phyloP scores from a whole-genome alignment of 2,888 invertebrate genomes.

The Oegoconia quadripuncta region DNA sequence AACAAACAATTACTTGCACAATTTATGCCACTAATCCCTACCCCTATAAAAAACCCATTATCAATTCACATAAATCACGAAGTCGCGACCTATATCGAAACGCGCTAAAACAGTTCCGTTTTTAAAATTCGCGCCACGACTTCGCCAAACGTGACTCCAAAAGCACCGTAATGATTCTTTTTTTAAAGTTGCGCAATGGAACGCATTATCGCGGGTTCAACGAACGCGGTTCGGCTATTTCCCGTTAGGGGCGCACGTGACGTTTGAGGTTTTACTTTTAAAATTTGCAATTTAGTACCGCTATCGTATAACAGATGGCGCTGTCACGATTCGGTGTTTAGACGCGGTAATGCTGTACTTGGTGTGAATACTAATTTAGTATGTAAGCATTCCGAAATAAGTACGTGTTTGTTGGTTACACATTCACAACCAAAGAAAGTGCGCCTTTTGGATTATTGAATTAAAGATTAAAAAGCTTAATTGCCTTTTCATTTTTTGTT shows the following conservation, averaged over 20 bases:
- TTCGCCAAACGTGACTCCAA: constrained; percentile 23
- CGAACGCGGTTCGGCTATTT: constrained; percentile 64
- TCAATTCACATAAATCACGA: too few species aligned
- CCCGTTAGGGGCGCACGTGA: constrained; percentile 72
- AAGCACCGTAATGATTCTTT: constrained; percentile 27
- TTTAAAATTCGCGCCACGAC: constrained; percentile 65
- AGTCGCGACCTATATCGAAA: neutral
- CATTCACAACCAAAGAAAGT: too few species aligned
- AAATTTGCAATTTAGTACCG: constrained; percentile 64
- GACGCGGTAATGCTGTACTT: neutral
- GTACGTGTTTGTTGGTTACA: too few species aligned
- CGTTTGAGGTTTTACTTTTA: constrained; percentile 67
- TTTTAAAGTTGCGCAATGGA: constrained; percentile 45
- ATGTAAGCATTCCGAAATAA: too few species aligned
- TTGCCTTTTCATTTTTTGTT: too few species aligned
- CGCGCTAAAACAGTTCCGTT: constrained; percentile 44
- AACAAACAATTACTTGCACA: too few species aligned
- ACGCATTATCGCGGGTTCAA: constrained; percentile 45
- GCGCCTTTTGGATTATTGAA: too few species aligned
- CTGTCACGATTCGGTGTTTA: constrained; percentile 27
- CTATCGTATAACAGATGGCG: constrained; percentile 63
- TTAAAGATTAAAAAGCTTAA: too few species aligned
- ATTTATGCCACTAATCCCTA: too few species aligned
- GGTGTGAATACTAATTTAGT: too few species aligned
- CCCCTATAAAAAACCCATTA: too few species aligned